Percentiles rank a stretch among this genome's conserved stretches.
Conservation (phyloP, 2,888 invertebrate species). For the Scrobipalpa costella region DNA sequence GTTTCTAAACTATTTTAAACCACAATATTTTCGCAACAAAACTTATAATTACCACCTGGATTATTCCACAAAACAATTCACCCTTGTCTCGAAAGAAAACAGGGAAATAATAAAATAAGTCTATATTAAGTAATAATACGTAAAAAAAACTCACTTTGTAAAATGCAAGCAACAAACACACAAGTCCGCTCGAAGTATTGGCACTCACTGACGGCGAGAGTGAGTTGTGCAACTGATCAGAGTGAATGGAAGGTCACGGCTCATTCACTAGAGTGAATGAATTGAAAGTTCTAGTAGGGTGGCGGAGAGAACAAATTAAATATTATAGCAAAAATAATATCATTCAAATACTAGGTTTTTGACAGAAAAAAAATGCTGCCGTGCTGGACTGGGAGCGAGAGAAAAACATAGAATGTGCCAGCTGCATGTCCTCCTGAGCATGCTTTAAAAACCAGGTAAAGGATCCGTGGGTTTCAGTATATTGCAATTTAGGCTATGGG, state of each 20-base stretch:
- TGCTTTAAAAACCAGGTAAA: too few relatives aligned
- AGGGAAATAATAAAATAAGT: not conserved
- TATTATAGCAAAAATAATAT: too few relatives aligned
- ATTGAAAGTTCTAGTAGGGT: conserved; percentile 6
- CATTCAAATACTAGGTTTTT: too few relatives aligned
- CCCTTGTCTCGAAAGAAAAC: not conserved
- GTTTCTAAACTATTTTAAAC: conserved; percentile 1
- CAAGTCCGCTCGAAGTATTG: not conserved
- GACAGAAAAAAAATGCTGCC: too few relatives aligned
- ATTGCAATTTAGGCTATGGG: too few relatives aligned
- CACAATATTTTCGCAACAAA: conserved; percentile 2
- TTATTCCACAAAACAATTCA: not conserved
- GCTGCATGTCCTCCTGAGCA: too few relatives aligned
- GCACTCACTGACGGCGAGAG: conserved; percentile 15
- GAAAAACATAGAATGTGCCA: too few relatives aligned
- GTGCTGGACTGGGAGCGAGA: too few relatives aligned
- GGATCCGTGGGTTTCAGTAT: too few relatives aligned
- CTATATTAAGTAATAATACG: not conserved
- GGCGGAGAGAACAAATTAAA: not conserved
- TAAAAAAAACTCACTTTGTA: conserved; percentile 9
- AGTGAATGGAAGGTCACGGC: conserved; percentile 14
- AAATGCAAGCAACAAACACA: conserved; percentile 19
- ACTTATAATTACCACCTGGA: not conserved
- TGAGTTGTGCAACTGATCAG: not conserved
- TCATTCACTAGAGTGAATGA: conserved; percentile 10